Evolutionary conservation across 2,888 invertebrate species (phyloP).

Genomic region (Thereva nobilitata): DNA sequence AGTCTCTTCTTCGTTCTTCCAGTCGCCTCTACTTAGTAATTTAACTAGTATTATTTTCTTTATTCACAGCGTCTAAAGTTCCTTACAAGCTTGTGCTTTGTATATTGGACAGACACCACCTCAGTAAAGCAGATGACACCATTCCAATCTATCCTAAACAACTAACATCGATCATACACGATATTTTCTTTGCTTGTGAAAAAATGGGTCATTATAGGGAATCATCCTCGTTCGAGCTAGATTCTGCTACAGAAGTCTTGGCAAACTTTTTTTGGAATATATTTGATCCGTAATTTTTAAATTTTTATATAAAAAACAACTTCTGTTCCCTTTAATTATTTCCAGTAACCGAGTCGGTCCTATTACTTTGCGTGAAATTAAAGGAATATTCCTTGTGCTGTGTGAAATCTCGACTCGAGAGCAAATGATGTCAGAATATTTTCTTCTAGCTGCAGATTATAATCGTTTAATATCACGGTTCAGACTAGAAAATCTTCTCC

Average conservation of each 20-base stretch:
- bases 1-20: neutral
- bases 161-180: slow-evolving; percentile 54
- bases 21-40: neutral
- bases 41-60: neutral
- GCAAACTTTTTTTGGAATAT: slow-evolving; percentile 57
- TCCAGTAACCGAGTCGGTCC: slow-evolving; percentile 52
- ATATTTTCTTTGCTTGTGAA: slow-evolving; percentile 55
- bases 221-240: slow-evolving; percentile 47
- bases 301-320: neutral
- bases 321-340: slow-evolving; percentile 18
- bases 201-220: slow-evolving; percentile 46
- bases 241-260: slow-evolving; percentile 50
- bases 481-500: slow-evolving; percentile 52
- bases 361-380: slow-evolving; percentile 54
- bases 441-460: slow-evolving; percentile 48
- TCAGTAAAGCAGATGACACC: slow-evolving; percentile 48
- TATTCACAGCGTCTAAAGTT: slow-evolving; percentile 51
- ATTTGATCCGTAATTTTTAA: slow-evolving; percentile 53
- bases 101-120: slow-evolving; percentile 53
- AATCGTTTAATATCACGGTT: slow-evolving; percentile 52
- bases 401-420: slow-evolving; percentile 53
- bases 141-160: slow-evolving; percentile 54
- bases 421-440: slow-evolving; percentile 51
- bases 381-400: slow-evolving; percentile 53
- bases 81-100: slow-evolving; percentile 54